Percentiles rank a stretch among this genome's conserved stretches.
Conservation (phyloP, 2,797 vertebrate genomes). For the Meda fulgida region DNA sequence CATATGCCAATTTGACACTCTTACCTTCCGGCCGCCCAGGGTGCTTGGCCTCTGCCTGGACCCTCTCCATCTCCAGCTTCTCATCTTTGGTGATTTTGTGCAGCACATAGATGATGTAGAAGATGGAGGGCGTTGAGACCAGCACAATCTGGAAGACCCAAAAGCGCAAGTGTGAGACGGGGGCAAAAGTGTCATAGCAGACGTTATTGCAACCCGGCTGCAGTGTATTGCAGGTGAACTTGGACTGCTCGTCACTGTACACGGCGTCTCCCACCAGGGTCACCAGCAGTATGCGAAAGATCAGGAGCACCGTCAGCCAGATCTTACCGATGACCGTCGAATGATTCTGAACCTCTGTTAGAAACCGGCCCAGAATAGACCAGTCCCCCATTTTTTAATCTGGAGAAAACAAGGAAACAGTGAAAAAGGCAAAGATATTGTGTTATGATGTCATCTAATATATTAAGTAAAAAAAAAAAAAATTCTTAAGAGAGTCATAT, state of each 20-base stretch:
- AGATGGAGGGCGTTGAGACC: constrained; percentile 76
- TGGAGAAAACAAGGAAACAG: constrained; percentile 36
- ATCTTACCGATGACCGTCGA: constrained; percentile 77
- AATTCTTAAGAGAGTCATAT: neutral
- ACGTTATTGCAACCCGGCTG: constrained; percentile 85
- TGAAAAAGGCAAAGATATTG: neutral
- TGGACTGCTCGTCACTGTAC: constrained; percentile 84
- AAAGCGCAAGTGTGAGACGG: constrained; percentile 82
- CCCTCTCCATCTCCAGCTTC: constrained; percentile 41
- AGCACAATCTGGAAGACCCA: constrained; percentile 81
- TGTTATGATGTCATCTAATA: neutral
- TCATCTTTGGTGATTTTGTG: constrained; percentile 70
- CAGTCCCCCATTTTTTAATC: constrained; percentile 73
- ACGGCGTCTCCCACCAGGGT: constrained; percentile 79
- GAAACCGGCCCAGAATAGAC: constrained; percentile 77
- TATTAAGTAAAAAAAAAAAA: neutral
- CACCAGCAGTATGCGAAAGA: constrained; percentile 76
- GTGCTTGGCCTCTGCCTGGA: neutral
- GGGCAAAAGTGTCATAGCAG: constrained; percentile 84
- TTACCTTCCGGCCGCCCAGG: neutral
- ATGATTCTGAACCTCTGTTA: constrained; percentile 77
- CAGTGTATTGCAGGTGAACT: constrained; percentile 84
- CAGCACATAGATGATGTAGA: constrained; percentile 76
- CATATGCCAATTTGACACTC: constrained; percentile 18
- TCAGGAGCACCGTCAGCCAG: constrained; percentile 77